Base-by-base conservation (phyloP, 1,140 invertebrate genomes). In the Hydropsyche tenuis region DNA sequence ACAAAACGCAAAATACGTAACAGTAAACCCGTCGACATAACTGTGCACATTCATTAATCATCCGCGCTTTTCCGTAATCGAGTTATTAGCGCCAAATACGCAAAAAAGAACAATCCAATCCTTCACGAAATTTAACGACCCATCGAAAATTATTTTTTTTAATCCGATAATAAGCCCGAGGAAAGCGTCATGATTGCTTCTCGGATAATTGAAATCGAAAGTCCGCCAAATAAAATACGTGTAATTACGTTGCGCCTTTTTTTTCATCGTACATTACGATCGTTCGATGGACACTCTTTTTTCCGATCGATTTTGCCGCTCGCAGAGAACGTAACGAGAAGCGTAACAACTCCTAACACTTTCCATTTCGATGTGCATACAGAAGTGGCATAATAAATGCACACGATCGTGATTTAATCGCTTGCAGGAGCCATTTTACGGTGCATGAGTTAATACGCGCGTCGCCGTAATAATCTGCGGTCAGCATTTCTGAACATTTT, bases 391-490 rank as follows among this genome's bases (percentile, higher is more conserved):
- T 53, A 53, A 53, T 9, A 9, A 37, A 16, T 51, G 46, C 18
- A 51, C n/a, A n/a, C 46, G 60, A 11, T 14, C 16, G 63, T 66
- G 63, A 42, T 66, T 66, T 37, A 63, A 66, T 66, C 63, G 16
- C 30, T 42, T 66, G 63, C 63, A 66, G 63, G 37, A 66, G 22
- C 30, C 63, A 45, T 27, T 63, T 63, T 63, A 22, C n/a, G 25
- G 48, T 53, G 48, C 48, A 53, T 53, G 48, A 53, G n/a, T 53
- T 53, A 53, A 53, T 53, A 20, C 48, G 20, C 48, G 20, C 30
- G 30, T 37, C 30, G 9, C 30, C 30, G 30, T 37, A 37, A 37
- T 37, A 9, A 37, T 37, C 30, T 37, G 9, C 9, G 9, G 30
- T 37, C 9, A 4, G 30, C 30, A 4, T 37, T 37, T 37, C 30